Conservation (phyloP, 2,113 vertebrate genomes). For the Mormoops blainvillei region DNA sequence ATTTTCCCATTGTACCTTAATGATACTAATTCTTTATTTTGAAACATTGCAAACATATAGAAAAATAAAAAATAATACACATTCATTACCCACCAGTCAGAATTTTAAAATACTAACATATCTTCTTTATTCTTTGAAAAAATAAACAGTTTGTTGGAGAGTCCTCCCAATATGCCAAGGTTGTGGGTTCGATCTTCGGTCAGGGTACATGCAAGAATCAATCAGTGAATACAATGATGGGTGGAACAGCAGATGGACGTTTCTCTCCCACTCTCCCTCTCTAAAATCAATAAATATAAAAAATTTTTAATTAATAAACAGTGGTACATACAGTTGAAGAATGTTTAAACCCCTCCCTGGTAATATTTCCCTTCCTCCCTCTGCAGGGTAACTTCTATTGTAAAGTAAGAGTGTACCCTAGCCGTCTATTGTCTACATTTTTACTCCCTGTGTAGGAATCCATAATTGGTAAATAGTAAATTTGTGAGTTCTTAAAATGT, state of each 20-base stretch:
- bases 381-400: not conserved
- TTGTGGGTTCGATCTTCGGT: too few relatives aligned
- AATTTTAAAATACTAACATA: not conserved
- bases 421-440: not conserved
- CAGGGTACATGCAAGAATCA: too few relatives aligned
- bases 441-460: not conserved
- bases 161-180: too few relatives aligned
- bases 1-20: not conserved
- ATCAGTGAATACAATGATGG: too few relatives aligned
- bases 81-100: not conserved
- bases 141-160: not conserved
- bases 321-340: not conserved
- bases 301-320: not conserved
- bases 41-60: conserved; percentile 3
- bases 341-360: not conserved
- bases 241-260: too few relatives aligned
- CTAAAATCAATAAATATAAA: not conserved
- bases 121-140: conserved; percentile 8
- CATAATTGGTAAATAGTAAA: not conserved
- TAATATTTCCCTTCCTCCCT: not conserved
- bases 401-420: not conserved
- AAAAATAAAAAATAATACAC: not conserved
- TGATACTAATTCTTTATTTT: not conserved
- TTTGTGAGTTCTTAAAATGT: not conserved
- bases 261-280: not conserved